A percentile compares a stretch with the other conserved stretches of the same genome.
phyloP scores from a whole-genome alignment of 2,888 invertebrate genomes.

The Caenorhabditis auriculariae region DNA sequence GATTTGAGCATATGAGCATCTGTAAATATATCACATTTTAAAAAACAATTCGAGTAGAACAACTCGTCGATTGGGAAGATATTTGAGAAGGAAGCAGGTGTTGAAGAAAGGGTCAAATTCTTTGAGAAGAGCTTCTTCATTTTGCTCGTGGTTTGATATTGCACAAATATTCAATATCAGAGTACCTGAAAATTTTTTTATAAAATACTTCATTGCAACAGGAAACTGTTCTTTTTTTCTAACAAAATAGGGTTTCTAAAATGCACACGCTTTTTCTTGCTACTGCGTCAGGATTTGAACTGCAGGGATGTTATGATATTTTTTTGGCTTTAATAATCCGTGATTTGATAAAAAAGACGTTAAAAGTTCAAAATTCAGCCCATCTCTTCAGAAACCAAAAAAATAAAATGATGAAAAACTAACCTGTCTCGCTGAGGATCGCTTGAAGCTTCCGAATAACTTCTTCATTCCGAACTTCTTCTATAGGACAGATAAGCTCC shows the following conservation, averaged over 20 bases:
- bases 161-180: neutral
- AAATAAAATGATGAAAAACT: no score
- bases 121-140: neutral
- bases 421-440: conserved; percentile 6
- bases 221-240: no score
- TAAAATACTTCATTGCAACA: no score
- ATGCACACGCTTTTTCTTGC: no score
- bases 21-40: conserved; percentile 19
- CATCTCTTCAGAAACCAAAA: neutral
- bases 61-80: no score
- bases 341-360: conserved; percentile 11
- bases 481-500: conserved; percentile 18
- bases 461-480: conserved; percentile 4
- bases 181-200: neutral
- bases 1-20: conserved; percentile 34
- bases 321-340: conserved; percentile 1
- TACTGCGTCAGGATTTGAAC: no score
- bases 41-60: neutral
- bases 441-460: conserved; percentile 11
- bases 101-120: no score
- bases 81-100: neutral
- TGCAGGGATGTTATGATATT: conserved; percentile 7
- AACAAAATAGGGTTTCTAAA: no score
- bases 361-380: conserved; percentile 11
- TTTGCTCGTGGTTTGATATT: neutral